Percentiles rank a stretch among this genome's conserved stretches.
phyloP scores from a whole-genome alignment of 1,140 invertebrate species.

The Maniola jurtina region DNA sequence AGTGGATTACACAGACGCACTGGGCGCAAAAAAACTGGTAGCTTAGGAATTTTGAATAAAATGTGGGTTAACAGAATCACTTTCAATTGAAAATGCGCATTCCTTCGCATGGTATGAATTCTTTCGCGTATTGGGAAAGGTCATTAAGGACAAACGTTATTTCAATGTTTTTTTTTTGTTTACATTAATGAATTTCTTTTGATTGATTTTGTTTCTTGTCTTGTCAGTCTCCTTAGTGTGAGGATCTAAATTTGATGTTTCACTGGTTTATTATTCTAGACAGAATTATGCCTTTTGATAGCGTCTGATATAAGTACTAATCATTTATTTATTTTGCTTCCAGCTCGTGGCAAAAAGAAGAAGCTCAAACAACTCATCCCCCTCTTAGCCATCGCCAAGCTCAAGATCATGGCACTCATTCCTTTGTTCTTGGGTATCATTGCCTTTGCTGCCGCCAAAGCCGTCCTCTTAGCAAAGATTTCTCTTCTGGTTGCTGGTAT shows the following conservation, averaged over 20 bases:
- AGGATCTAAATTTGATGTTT: too few species aligned
- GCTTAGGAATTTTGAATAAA: not conserved
- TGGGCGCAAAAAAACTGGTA: not conserved
- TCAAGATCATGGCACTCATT: slow-evolving; percentile 88
- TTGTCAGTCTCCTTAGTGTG: too few species aligned
- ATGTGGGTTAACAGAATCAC: slow-evolving; percentile 19
- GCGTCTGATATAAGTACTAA: not conserved
- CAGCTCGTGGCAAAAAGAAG: slow-evolving; percentile 87
- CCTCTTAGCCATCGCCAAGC: slow-evolving; percentile 85
- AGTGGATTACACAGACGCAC: not conserved
- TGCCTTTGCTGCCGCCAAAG: slow-evolving; percentile 90
- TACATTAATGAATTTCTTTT: too few species aligned
- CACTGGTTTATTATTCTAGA: not conserved
- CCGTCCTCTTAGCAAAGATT: slow-evolving; percentile 88
- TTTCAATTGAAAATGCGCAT: slow-evolving; percentile 18
- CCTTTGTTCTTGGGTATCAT: slow-evolving; percentile 87
- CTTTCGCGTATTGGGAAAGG: not conserved
- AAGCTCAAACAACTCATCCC: slow-evolving; percentile 86
- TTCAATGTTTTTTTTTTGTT: not conserved
- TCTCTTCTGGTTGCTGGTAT: slow-evolving; percentile 87
- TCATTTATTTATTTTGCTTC: slow-evolving; percentile 30
- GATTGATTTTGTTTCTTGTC: too few species aligned
- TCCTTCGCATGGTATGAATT: not conserved
- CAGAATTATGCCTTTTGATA: not conserved
- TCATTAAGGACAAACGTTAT: not conserved